phyloP scores from a whole-genome alignment of 1,140 invertebrate genomes.

The Eubasilissa regina region DNA sequence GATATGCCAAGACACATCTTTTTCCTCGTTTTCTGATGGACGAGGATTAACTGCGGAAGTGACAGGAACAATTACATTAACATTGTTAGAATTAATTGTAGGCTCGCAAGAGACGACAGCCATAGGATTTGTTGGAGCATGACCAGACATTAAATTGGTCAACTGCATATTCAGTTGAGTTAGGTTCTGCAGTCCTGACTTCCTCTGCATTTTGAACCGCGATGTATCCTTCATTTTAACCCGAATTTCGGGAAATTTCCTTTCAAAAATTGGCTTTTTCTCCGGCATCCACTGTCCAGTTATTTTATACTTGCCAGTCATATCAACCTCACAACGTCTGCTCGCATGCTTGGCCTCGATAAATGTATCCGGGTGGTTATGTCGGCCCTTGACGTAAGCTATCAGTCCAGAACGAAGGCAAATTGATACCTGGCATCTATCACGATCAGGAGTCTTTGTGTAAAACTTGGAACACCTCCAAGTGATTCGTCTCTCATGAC shows the following conservation, averaged over 20 bases:
- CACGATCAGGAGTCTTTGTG: constrained; percentile 64
- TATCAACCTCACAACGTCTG: constrained; percentile 69
- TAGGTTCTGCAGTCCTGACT: constrained; percentile 14
- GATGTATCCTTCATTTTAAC: constrained; percentile 33
- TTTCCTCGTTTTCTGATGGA: constrained; percentile 11
- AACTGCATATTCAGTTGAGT: constrained; percentile 34
- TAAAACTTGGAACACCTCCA: constrained; percentile 70
- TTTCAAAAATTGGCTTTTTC: constrained; percentile 17
- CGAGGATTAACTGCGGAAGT: constrained; percentile 3
- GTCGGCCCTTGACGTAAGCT: constrained; percentile 68
- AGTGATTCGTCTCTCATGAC: constrained; percentile 68
- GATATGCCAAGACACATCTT: constrained; percentile 49
- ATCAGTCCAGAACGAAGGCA: constrained; percentile 68
- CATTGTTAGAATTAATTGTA: constrained; percentile 24
- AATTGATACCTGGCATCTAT: constrained; percentile 68
- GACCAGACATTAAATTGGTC: constrained; percentile 2
- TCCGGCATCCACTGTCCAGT: constrained; percentile 48
- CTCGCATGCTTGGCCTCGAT: constrained; percentile 69
- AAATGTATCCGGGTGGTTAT: constrained; percentile 70
- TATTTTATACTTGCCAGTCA: constrained; percentile 71
- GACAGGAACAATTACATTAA: constrained; percentile 7
- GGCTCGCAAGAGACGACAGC: constrained; percentile 2
- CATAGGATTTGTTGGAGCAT: neutral
- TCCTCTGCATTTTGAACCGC: constrained; percentile 35
- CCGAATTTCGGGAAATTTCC: constrained; percentile 21